Evolutionary conservation across 2,888 invertebrate species (phyloP).

Genomic region (Eremobia ochroleuca): DNA sequence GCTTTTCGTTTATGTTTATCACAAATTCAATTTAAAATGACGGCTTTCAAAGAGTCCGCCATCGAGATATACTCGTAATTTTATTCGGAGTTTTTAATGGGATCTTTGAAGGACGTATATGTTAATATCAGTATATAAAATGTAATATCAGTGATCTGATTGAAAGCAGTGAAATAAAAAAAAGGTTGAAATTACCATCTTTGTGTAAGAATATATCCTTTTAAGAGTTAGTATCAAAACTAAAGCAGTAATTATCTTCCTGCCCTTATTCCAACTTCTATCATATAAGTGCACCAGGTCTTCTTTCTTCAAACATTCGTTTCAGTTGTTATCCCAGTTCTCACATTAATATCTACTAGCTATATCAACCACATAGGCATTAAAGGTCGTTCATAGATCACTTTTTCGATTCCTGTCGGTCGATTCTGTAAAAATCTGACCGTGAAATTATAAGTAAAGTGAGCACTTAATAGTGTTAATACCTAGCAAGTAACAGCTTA

Average conservation of each 20-base stretch:
- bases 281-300: neutral
- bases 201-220: neutral
- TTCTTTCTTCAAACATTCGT: neutral
- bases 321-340: neutral
- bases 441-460: no score
- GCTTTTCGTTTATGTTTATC: constrained; percentile 27
- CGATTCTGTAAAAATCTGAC: no score
- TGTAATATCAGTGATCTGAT: constrained; percentile 35
- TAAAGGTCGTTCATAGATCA: neutral
- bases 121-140: constrained; percentile 34
- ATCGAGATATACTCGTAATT: constrained; percentile 33
- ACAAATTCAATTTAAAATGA: constrained; percentile 52
- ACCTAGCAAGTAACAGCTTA: no score
- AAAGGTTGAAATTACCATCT: constrained; percentile 8
- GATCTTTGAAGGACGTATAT: constrained; percentile 31
- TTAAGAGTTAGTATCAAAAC: neutral
- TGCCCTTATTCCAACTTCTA: neutral
- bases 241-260: neutral
- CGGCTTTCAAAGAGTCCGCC: constrained; percentile 31
- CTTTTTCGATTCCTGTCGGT: no score
- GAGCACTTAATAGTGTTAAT: no score
- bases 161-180: constrained; percentile 15
- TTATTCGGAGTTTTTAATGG: constrained; percentile 42
- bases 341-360: neutral
- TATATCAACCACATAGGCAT: neutral